These are phyloP conservation scores for Tinea trinotella DNA, from an alignment of 2,888 invertebrate genomes.

Conservation along the genomic window DNA sequence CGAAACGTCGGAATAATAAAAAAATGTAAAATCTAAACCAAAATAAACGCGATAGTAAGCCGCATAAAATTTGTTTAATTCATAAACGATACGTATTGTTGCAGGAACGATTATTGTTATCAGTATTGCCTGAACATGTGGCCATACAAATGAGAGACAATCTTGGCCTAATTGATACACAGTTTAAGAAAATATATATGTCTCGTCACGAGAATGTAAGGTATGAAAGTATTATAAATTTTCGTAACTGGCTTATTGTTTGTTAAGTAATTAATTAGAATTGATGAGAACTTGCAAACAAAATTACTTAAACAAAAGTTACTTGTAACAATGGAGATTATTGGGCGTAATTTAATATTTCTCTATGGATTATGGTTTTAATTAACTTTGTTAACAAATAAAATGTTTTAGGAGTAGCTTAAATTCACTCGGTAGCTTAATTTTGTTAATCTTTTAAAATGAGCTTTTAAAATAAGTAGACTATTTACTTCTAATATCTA, in stretches of 20 bases:
- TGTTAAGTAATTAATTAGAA: constrained; percentile 1
- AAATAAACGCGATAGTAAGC: too few species aligned
- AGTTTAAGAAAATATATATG: constrained; percentile 98
- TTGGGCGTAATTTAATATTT: constrained; percentile 1
- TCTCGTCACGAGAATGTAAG: constrained; percentile 97
- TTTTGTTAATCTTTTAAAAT: not conserved
- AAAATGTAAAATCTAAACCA: too few species aligned
- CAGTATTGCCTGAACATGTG: constrained; percentile 95
- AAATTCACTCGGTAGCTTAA: not conserved
- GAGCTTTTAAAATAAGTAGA: too few species aligned
- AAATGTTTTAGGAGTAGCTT: not conserved
- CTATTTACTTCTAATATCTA: too few species aligned
- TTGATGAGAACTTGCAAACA: not conserved
- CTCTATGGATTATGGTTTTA: not conserved
- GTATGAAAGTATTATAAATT: constrained; percentile 62
- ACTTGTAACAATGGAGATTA: not conserved
- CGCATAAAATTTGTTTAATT: too few species aligned
- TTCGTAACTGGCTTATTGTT: not conserved
- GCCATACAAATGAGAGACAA: constrained; percentile 97
- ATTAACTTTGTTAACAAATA: constrained; percentile 4
- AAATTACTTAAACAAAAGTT: constrained; percentile 6
- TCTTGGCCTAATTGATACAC: constrained; percentile 91
- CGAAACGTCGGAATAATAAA: too few species aligned
- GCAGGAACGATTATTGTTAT: constrained; percentile 91
- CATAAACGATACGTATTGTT: constrained; percentile 26